phyloP scores from a whole-genome alignment of 2,113 vertebrate species.

The Nycticryphes semicollaris region DNA sequence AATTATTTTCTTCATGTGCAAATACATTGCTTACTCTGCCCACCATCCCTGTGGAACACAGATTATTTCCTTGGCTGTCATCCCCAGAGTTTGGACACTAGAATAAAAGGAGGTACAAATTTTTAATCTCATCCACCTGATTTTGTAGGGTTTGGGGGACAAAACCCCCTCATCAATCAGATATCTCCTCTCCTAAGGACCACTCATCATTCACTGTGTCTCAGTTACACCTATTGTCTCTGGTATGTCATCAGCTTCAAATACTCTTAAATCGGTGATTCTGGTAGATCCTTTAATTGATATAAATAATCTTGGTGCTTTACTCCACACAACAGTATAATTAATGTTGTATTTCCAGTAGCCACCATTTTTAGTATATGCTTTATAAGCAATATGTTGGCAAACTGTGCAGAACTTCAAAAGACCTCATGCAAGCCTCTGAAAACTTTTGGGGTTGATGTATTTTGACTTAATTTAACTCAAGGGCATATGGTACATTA shows the following conservation, averaged over 20 bases:
- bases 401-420: neutral
- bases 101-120: neutral
- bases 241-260: neutral
- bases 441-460: neutral
- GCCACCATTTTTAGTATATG: neutral
- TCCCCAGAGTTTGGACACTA: neutral
- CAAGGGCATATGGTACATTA: neutral
- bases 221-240: neutral
- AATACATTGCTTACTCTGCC: neutral
- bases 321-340: neutral
- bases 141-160: neutral
- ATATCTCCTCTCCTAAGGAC: neutral
- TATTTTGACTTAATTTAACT: conserved; percentile 19
- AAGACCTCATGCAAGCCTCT: neutral
- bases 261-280: neutral
- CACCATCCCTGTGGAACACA: neutral
- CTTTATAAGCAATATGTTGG: neutral
- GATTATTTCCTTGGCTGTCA: neutral
- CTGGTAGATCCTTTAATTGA: neutral
- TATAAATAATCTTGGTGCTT: neutral
- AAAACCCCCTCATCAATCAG: neutral
- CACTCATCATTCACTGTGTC: neutral
- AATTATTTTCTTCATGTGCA: neutral
- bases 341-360: neutral
- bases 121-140: neutral